Evolutionary conservation across 2,888 invertebrate genomes (phyloP).

Genomic region (Bhutanitis thaidina): DNA sequence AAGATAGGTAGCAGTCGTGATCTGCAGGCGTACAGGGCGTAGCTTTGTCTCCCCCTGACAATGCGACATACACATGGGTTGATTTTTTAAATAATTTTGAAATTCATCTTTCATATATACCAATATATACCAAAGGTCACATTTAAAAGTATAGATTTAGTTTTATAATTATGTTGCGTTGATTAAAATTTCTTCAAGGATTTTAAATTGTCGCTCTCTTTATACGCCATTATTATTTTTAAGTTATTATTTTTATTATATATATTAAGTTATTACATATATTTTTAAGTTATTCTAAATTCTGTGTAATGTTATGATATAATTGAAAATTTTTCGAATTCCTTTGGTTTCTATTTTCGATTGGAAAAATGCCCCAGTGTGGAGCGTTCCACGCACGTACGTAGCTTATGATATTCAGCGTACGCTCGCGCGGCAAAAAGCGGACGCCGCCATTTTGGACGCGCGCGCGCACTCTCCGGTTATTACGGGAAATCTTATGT

Average conservation of each 20-base stretch:
- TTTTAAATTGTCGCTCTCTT: too few species aligned
- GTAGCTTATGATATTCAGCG: conserved; percentile 73
- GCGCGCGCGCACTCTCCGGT: conserved; percentile 56
- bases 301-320: too few species aligned
- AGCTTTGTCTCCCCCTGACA: conserved; percentile 54
- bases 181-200: too few species aligned
- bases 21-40: conserved; percentile 46
- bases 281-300: too few species aligned
- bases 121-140: too few species aligned
- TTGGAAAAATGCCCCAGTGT: conserved; percentile 60
- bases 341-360: conserved; percentile 23
- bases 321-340: too few species aligned
- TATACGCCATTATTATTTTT: too few species aligned
- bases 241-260: too few species aligned
- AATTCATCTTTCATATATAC: too few species aligned
- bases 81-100: conserved; percentile 26
- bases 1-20: conserved; percentile 43
- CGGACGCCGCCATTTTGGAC: conserved; percentile 57
- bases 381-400: conserved; percentile 33
- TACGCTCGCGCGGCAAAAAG: conserved; percentile 62
- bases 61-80: conserved; percentile 41
- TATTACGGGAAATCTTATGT: conserved; percentile 75
- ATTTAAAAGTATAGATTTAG: too few species aligned
- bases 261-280: too few species aligned
- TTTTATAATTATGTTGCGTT: too few species aligned